Evolutionary conservation across 2,797 vertebrate genomes (phyloP).

Genomic region (Semaprochilodus insignis): DNA sequence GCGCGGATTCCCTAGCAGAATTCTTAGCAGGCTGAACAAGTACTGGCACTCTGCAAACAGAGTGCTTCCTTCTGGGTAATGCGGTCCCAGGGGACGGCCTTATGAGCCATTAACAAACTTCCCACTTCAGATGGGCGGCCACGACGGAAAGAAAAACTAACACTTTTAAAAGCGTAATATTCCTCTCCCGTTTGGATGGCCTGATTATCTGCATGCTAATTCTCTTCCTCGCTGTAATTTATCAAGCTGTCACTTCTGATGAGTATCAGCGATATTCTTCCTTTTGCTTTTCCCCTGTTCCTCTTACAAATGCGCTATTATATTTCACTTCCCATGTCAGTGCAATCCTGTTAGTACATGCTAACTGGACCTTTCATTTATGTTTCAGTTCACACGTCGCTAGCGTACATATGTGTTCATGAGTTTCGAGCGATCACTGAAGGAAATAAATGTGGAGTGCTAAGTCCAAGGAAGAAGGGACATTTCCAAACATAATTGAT

Average conservation of each 20-base stretch:
- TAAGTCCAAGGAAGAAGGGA: not conserved
- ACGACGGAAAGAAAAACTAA: slow-evolving; percentile 75
- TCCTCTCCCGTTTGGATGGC: slow-evolving; percentile 73
- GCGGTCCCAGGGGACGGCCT: slow-evolving; percentile 73
- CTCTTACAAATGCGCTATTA: slow-evolving; percentile 36
- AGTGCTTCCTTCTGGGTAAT: slow-evolving; percentile 74
- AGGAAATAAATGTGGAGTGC: not conserved
- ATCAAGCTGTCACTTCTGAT: slow-evolving; percentile 75
- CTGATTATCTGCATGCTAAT: slow-evolving; percentile 81
- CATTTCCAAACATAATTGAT: not conserved
- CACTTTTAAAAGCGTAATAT: slow-evolving; percentile 76
- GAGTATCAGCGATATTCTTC: slow-evolving; percentile 50
- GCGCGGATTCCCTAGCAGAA: slow-evolving; percentile 35
- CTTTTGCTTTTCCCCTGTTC: slow-evolving; percentile 38
- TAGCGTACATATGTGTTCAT: not conserved
- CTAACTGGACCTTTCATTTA: not conserved
- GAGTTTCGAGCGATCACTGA: not conserved
- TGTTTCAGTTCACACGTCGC: slow-evolving; percentile 1
- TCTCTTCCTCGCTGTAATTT: slow-evolving; percentile 72
- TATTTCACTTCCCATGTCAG: slow-evolving; percentile 28
- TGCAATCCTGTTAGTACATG: not conserved
- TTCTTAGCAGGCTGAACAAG: slow-evolving; percentile 56
- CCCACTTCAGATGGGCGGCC: slow-evolving; percentile 65
- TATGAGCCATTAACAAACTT: slow-evolving; percentile 78
- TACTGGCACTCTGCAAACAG: slow-evolving; percentile 72